Evolutionary conservation across 2,888 invertebrate genomes (phyloP), one percentile per base, ranked within the genome.

Genomic region (Drosophila rubida): DNA sequence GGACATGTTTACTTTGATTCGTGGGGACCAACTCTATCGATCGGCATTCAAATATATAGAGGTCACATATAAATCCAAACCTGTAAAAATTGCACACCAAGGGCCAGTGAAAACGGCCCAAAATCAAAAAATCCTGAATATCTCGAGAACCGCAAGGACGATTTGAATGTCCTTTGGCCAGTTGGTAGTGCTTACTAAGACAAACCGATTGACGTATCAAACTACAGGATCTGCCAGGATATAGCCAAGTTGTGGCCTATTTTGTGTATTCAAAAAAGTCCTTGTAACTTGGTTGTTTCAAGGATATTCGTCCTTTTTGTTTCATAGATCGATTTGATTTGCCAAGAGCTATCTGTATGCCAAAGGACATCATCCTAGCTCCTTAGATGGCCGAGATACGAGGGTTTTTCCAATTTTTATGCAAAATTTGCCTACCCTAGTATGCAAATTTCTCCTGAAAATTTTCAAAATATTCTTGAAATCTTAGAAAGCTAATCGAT

Each of bases 271-370:
- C 32, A n/a, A 32, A 32, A 32, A n/a, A n/a, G n/a, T n/a, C 32
- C 32, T 32, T 2, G 32, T 32, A 32, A n/a, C 32, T 32, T 32
- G 4, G 5, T 32, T 32, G 2, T n/a, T n/a, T 5, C 4, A 32
- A 32, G 32, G 32, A 32, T n/a, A n/a, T 32, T 32, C 32, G n/a
- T 32, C 32, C n/a, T n/a, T 32, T 32, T 32, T 32, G n/a, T 32
- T 32, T 32, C 11, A 32, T n/a, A n/a, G 4, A 4, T 4, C n/a
- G 2, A 2, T 11, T 32, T n/a, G 1, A n/a, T 4, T 4, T n/a
- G n/a, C 3, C 4, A 32, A 32, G 1, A 4, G 5, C n/a, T n/a
- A 11, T 32, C n/a, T 5, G n/a, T 5, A 2, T 32, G 32, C 32
- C 32, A n/a, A 32, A 5, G 11, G 32, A 32, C n/a, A 32, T 32